These are phyloP conservation scores for Anticlea derivata DNA, from an alignment of 2,888 invertebrate genomes.

Conservation along the genomic window DNA sequence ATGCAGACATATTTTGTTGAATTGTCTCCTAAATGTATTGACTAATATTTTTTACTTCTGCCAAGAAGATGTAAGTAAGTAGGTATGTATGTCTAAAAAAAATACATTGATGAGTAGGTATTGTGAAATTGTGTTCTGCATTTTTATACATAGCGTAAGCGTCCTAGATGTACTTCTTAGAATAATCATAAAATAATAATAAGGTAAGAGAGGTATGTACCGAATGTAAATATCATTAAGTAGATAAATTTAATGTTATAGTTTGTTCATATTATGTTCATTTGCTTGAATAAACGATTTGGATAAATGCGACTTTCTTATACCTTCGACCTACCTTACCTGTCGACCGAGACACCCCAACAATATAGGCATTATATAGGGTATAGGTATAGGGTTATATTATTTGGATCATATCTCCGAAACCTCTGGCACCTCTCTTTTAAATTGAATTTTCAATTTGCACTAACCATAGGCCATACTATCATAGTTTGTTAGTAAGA, in stretches of 20 bases:
- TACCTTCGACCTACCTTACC: too few relatives aligned
- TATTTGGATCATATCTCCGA: too few relatives aligned
- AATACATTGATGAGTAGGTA: constrained; percentile 43
- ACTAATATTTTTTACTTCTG: constrained; percentile 35
- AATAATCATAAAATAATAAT: constrained; percentile 57
- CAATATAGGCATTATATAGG: too few relatives aligned
- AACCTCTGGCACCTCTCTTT: too few relatives aligned
- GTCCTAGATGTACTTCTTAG: constrained; percentile 71
- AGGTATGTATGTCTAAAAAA: constrained; percentile 37
- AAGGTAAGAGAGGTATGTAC: constrained; percentile 76
- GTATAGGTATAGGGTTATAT: too few relatives aligned
- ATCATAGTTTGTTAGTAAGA: too few relatives aligned
- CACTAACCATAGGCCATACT: too few relatives aligned
- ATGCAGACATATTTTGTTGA: constrained; percentile 68
- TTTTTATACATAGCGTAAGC: constrained; percentile 70
- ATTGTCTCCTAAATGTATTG: constrained; percentile 40
- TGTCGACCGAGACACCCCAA: not conserved
- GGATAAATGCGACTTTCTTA: constrained; percentile 71
- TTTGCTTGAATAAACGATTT: constrained; percentile 84
- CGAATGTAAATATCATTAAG: constrained; percentile 83
- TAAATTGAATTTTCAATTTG: too few relatives aligned
- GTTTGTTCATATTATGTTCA: constrained; percentile 82
- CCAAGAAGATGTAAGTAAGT: constrained; percentile 13
- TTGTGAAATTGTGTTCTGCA: constrained; percentile 61
- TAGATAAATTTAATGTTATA: constrained; percentile 84